Evolutionary conservation across 2,888 invertebrate species (phyloP), one percentile per base, ranked within the genome.

Genomic region (Caenorhabditis imperialis): DNA sequence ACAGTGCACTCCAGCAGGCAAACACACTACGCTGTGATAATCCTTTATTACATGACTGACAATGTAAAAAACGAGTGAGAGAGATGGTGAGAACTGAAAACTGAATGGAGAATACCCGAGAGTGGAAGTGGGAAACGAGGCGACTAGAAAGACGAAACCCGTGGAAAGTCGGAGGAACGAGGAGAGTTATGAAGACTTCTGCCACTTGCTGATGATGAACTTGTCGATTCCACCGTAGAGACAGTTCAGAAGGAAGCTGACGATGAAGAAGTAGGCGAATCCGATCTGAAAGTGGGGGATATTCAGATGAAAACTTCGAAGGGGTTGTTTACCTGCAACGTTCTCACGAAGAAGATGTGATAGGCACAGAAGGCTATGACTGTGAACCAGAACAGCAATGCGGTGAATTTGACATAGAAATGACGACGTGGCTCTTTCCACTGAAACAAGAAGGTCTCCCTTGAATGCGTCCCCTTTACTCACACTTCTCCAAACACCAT

Each of bases 151-250:
- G n/a, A n/a, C n/a, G n/a, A n/a, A n/a, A n/a, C n/a, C n/a, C n/a
- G n/a, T n/a, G n/a, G n/a, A 22, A 37, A 38, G 18, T 5, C 30
- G 48, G 18, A 14, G 5, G 51, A 51, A 37, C 6, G 4, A 18
- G 30, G 51, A 51, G 16, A 27, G 37, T 20, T 42, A n/a, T n/a
- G n/a, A n/a, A n/a, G n/a, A n/a, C n/a, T 53, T 37, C 35, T 57
- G 58, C 82, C 82, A 86, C 20, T 55, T 67, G 14, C 30, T 27
- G 25, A 79, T 77, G 14, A 85, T 77, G 37, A 81, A 77, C 18
- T 80, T 75, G 70, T 86, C 86, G 69, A 86, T 84, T 35, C 86
- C 85, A 38, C 86, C 86, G 71, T 84, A 84, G 22, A 75, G 23
- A 50, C 71, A 81, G 44, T 77, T 78, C 22, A 86, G 71, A 58